A percentile compares a stretch with the other conserved stretches of the same genome.
phyloP scores from a whole-genome alignment of 2,797 vertebrate genomes.

The Lepidocolaptes lacrymiger region DNA sequence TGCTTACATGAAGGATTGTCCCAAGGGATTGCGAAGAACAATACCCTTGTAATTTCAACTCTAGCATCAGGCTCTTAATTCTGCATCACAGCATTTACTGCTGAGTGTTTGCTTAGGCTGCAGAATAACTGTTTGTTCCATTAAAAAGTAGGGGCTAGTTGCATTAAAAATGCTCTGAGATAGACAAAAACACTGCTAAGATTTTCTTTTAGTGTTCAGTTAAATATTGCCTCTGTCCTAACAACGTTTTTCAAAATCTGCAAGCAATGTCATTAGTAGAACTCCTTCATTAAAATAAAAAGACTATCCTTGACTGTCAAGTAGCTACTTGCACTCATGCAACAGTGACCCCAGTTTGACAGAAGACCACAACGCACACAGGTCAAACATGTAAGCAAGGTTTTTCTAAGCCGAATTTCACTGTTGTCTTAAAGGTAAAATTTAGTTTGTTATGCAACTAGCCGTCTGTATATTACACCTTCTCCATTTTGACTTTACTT shows the following conservation, averaged over 20 bases:
- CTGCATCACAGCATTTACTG: constrained; percentile 66
- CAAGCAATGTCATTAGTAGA: constrained; percentile 72
- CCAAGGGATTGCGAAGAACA: constrained; percentile 78
- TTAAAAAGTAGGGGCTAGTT: constrained; percentile 77
- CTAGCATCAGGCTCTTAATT: constrained; percentile 78
- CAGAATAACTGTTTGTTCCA: constrained; percentile 68
- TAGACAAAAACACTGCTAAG: constrained; percentile 73
- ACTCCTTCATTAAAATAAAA: constrained; percentile 78
- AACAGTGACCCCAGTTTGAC: constrained; percentile 82
- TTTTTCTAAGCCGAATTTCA: constrained; percentile 75
- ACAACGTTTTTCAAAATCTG: constrained; percentile 52
- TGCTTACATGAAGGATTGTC: constrained; percentile 91
- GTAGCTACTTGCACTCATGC: constrained; percentile 72
- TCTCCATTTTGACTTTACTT: constrained; percentile 88
- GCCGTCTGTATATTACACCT: constrained; percentile 78
- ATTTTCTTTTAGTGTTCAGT: constrained; percentile 67
- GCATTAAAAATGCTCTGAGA: constrained; percentile 77
- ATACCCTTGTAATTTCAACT: constrained; percentile 78
- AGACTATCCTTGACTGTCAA: constrained; percentile 74
- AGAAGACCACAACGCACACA: constrained; percentile 77
- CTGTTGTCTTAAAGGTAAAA: constrained; percentile 78
- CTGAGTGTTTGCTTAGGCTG: constrained; percentile 72
- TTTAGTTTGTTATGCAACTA: constrained; percentile 81
- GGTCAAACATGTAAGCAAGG: constrained; percentile 76
- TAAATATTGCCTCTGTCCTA: constrained; percentile 74